Evolutionary conservation across 2,797 vertebrate species (phyloP).

Genomic region (Forpus xanthops): DNA sequence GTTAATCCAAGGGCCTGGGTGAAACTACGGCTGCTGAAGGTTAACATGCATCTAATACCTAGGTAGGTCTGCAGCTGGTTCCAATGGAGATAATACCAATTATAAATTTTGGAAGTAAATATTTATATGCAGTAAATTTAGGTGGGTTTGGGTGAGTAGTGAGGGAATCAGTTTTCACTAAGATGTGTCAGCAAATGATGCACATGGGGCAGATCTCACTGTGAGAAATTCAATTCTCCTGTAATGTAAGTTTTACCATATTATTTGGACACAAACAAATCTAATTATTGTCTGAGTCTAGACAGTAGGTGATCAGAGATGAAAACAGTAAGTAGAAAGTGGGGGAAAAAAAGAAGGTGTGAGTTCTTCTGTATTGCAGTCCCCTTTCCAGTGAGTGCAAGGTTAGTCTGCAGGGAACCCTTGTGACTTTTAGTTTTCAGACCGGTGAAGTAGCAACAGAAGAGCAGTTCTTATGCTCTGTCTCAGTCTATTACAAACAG

Average conservation of each 20-base stretch:
- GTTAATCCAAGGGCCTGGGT: not conserved
- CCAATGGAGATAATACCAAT: not conserved
- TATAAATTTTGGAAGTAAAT: not conserved
- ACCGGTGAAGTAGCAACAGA: not conserved
- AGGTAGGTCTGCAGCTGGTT: not conserved
- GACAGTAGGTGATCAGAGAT: not conserved
- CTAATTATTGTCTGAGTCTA: not conserved
- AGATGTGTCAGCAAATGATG: not conserved
- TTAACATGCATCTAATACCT: not conserved
- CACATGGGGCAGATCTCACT: not conserved
- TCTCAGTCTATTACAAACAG: not conserved
- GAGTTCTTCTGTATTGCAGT: not conserved
- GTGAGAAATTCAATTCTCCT: not conserved
- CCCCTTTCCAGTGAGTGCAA: not conserved
- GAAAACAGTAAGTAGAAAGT: not conserved
- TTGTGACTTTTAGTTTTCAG: not conserved
- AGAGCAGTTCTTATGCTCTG: not conserved
- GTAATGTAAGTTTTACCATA: not conserved
- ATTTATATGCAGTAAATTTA: not conserved
- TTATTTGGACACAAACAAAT: not conserved
- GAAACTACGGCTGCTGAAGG: not conserved
- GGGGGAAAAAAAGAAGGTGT: fast-evolving
- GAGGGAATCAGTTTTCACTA: not conserved
- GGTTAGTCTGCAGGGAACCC: not conserved
- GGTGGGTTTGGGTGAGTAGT: not conserved